phyloP scores from a whole-genome alignment of 2,888 invertebrate genomes.

The Phragmatobia fuliginosa region DNA sequence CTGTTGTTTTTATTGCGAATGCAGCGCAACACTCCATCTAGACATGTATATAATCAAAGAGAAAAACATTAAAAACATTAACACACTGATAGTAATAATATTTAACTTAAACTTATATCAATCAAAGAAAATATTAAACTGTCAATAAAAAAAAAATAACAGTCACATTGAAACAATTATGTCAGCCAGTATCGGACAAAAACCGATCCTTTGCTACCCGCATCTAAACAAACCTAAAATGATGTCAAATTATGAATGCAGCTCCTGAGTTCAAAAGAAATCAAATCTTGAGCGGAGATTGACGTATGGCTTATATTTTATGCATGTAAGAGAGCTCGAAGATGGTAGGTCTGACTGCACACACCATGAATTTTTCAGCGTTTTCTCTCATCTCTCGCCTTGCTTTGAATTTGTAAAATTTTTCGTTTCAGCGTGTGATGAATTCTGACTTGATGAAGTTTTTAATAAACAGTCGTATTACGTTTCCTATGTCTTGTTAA shows the following conservation, averaged over 20 bases:
- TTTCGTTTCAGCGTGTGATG: not conserved
- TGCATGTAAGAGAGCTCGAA: conserved; percentile 3
- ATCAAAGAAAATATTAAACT: not conserved
- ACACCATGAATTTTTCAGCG: conserved; percentile 25
- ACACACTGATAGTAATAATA: not conserved
- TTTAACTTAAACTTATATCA: not conserved
- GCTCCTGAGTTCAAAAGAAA: not conserved
- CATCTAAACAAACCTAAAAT: not conserved
- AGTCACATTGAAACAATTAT: not conserved
- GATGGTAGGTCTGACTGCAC: conserved; percentile 5
- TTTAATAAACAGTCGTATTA: not conserved
- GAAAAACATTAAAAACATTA: too few relatives aligned
- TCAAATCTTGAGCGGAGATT: conserved; percentile 5
- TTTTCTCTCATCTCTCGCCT: conserved; percentile 15
- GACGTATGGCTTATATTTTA: not conserved
- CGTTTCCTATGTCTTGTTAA: not conserved
- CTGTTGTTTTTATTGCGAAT: too few relatives aligned
- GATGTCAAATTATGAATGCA: not conserved
- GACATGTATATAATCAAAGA: too few relatives aligned
- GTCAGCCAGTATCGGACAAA: too few relatives aligned
- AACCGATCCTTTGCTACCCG: too few relatives aligned
- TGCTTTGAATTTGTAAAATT: conserved; percentile 20
- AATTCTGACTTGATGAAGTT: not conserved
- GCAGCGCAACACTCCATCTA: too few relatives aligned
- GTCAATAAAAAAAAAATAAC: not conserved